Evolutionary conservation across 2,888 invertebrate genomes (phyloP), one percentile per base, ranked within the genome.

Genomic region (Aporophyla nigra): DNA sequence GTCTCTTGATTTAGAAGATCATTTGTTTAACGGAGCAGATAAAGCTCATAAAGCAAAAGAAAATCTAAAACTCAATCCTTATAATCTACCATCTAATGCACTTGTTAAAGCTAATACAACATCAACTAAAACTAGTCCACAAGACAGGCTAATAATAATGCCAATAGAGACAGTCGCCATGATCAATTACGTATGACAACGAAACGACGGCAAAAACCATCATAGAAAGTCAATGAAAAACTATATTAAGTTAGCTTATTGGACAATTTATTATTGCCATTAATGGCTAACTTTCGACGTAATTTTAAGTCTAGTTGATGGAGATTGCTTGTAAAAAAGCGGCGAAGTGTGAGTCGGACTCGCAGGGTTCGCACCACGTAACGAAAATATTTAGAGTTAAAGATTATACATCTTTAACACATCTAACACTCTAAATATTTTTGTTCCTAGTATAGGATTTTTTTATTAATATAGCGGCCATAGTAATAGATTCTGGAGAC

Each of bases 121-220:
- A 78, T 71, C 65, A 67, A 67, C 63, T 74, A 40, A 74, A 74
- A 78, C 78, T 70, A 72, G 74, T 82, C 61, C 58, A 77, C 40
- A 27, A 74, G 77, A 59, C 83, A 73, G 49, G 63, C 49, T 73
- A 65, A 53, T 83, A 77, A 74, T 53, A 70, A 58, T 53, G 21
- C 40, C 66, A 49, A 76, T 71, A 73, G 62, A 71, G 74, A 79
- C 80, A 76, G 73, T 73, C 73, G 76, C 84, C 73, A 81, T 77
- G 86, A 88, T 84, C 84, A 86, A 88, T 86, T 82, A 88, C 77
- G 49, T 78, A 53, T 84, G 86, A 88, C 88, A 88, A 84, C 73
- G 62, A 24, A 88, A 84, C 73, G 62, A 24, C n/a, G n/a, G 58
- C 79, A 86, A 88, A 86, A 84, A 86, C 75, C 71, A 56, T 65